Evolutionary conservation across 1,140 invertebrate species (phyloP).

Genomic region (Scaptomyza hsui): DNA sequence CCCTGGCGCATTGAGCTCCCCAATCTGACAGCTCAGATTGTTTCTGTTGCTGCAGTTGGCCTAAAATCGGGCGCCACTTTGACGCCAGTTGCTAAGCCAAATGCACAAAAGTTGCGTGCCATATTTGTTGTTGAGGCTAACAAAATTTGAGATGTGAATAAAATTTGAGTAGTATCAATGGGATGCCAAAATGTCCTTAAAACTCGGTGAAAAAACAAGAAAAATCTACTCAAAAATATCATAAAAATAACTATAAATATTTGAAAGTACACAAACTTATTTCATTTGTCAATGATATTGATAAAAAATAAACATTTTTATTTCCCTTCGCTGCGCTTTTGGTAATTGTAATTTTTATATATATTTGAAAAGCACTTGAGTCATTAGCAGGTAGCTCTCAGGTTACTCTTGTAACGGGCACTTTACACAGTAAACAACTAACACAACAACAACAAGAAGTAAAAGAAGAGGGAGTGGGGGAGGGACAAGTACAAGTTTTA

Average conservation of each 20-base stretch:
- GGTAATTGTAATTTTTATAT: conserved; percentile 10
- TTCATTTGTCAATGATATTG: no score
- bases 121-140: not conserved
- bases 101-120: conserved; percentile 14
- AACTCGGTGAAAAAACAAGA: not conserved
- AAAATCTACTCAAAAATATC: no score
- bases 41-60: conserved; percentile 31
- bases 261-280: no score
- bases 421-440: conserved; percentile 31
- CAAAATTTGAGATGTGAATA: conserved; percentile 3
- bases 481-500: conserved; percentile 36
- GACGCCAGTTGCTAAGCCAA: conserved; percentile 38
- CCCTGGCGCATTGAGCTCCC: conserved; percentile 51
- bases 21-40: conserved; percentile 46
- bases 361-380: conserved; percentile 40
- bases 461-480: not conserved
- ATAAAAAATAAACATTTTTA: no score
- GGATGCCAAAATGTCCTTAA: not conserved
- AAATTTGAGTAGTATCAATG: conserved; percentile 5
- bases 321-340: not conserved
- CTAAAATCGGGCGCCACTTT: conserved; percentile 52
- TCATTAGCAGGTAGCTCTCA: conserved; percentile 39
- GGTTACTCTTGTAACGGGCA: conserved; percentile 23
- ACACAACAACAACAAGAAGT: conserved; percentile 14
- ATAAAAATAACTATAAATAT: no score